Percentiles rank a stretch among this genome's conserved stretches.
Conservation (phyloP, 2,797 vertebrate genomes). For the Petrocephalus sullivani region DNA sequence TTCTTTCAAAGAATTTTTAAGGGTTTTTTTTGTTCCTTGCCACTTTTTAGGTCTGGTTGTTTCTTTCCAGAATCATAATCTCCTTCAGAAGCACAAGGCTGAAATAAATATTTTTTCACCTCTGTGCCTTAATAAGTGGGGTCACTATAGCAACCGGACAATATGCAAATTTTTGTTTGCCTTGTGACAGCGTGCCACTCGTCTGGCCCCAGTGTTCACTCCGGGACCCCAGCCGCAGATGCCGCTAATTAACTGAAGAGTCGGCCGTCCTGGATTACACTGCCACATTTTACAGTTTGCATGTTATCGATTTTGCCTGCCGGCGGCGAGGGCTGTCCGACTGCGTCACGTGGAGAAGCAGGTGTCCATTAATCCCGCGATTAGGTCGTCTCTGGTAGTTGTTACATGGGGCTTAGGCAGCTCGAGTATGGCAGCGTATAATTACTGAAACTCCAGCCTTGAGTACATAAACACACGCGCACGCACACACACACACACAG, state of each 20-base stretch:
- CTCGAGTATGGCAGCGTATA: not conserved
- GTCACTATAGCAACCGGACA: slow-evolving; percentile 51
- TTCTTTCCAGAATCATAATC: not conserved
- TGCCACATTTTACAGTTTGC: not conserved
- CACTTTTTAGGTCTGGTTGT: not conserved
- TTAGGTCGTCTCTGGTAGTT: not conserved
- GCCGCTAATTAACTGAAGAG: not conserved
- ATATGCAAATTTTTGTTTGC: slow-evolving; percentile 32
- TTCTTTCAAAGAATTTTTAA: not conserved
- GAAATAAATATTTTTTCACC: slow-evolving; percentile 28
- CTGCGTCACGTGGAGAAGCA: not conserved
- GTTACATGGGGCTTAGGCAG: not conserved
- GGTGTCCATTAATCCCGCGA: not conserved
- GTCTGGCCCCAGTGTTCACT: not conserved
- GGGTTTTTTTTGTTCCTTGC: not conserved
- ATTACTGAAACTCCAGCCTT: not conserved
- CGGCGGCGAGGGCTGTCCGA: not conserved
- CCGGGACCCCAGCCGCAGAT: not conserved
- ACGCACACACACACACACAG: too few species aligned
- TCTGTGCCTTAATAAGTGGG: slow-evolving; percentile 34
- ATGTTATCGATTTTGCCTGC: not conserved
- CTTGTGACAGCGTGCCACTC: not conserved
- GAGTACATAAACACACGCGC: not conserved
- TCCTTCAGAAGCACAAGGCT: not conserved
- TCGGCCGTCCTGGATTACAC: not conserved